Evolutionary conservation across 1,140 invertebrate genomes (phyloP), one percentile per base, ranked within the genome.

Genomic region (Galleria mellonella): DNA sequence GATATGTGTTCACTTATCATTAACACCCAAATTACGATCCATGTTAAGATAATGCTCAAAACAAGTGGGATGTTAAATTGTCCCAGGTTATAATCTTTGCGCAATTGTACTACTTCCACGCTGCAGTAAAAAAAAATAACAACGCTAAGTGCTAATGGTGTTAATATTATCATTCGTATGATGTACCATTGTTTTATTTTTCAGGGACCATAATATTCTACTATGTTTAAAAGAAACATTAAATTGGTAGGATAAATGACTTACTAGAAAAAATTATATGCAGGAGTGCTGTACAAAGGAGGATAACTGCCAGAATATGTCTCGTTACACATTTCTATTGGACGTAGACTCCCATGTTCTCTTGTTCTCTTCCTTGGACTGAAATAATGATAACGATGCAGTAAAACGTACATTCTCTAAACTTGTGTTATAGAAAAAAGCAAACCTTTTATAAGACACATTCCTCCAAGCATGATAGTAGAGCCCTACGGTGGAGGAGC

Each of bases 231-330:
- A 11, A 12, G 13, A 9, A 32, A 8, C 0, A 30, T 7, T 40
- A n/a, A 39, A 14, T 12, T 38, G n/a, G 5, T 4, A 49, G 9
- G 7, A 23, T 27, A 31, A n/a, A n/a, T n/a, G 41, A 69, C 74
- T 55, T 63, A 83, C 79, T 72, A 83, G 52, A 83, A 83, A 57
- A 73, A 83, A 35, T 83, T 83, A 48, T 75, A 83, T 4, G 75
- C 60, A 11, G 79, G 79, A 31, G 74, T 73, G 9, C 48, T 71
- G 12, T 51, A 75, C 4, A 77, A 14, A 32, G 53, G 38, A 9
- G 76, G 79, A 51, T 77, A 81, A 9, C 33, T 39, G 9, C 51
- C 54, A 14, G 31, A 36, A 27, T 71, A 83, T 7, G 39, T 62
- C 51, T 78, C 73, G 11, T 69, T 71, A 47, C 74, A 83, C n/a